These are phyloP conservation scores for Trichopria drosophilae DNA, from an alignment of 2,888 invertebrate species.

Conservation along the genomic window DNA sequence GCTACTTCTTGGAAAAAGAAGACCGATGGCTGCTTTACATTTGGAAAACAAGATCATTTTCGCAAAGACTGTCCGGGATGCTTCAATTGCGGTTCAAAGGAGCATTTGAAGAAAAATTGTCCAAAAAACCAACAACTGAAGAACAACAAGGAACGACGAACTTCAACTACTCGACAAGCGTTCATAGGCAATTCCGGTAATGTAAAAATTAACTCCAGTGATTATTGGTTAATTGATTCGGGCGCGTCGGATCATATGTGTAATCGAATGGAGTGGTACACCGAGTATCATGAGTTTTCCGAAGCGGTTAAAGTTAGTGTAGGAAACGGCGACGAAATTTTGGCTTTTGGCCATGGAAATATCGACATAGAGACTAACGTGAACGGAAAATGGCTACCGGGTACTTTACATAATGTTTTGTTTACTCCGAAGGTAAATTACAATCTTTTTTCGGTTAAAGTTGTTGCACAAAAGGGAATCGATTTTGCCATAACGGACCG, in stretches of 20 bases:
- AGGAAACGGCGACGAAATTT: not conserved
- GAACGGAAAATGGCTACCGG: conserved; percentile 5
- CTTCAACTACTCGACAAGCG: no score
- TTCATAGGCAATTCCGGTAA: no score
- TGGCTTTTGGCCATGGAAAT: conserved; percentile 18
- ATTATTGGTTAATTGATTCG: conserved; percentile 16
- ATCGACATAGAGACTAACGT: conserved; percentile 20
- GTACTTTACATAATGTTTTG: conserved; percentile 17
- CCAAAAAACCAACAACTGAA: not conserved
- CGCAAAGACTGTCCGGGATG: no score
- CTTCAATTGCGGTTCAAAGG: no score
- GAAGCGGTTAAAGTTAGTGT: not conserved
- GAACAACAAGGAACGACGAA: not conserved
- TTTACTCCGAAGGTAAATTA: conserved; percentile 14
- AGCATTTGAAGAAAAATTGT: not conserved
- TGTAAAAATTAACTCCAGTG: not conserved
- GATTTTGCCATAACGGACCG: conserved; percentile 10
- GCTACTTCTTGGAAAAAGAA: no score
- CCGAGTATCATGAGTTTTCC: conserved; percentile 1
- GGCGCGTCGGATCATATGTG: conserved; percentile 26
- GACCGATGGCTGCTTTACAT: no score
- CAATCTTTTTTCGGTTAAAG: conserved; percentile 26
- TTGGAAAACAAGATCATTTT: no score
- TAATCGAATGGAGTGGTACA: conserved; percentile 23
- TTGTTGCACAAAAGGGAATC: conserved; percentile 13